Percentiles rank a stretch among this genome's conserved stretches.
Evolutionary conservation across 2,113 vertebrate genomes (phyloP).

Genomic region (Oreochromis niloticus): DNA sequence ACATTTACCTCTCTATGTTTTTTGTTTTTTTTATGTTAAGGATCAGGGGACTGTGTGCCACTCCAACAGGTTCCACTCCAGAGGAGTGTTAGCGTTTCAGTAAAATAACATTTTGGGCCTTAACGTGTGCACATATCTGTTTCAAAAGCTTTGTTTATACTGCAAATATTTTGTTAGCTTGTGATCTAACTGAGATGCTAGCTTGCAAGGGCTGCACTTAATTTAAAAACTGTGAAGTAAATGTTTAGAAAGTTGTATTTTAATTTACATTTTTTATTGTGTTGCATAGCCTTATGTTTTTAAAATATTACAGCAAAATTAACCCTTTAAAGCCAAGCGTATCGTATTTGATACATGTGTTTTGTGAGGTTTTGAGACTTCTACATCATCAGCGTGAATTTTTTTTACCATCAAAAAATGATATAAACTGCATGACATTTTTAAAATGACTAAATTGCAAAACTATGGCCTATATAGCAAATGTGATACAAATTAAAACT

Average conservation of each 20-base stretch:
- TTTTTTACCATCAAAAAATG: neutral
- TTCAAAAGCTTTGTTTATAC: neutral
- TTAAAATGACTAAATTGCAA: neutral
- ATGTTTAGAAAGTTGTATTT: neutral
- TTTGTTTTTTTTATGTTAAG: neutral
- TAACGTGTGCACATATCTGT: fast-evolving
- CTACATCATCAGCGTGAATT: neutral
- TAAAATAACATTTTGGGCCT: neutral
- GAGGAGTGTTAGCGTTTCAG: neutral
- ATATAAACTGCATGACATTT: neutral
- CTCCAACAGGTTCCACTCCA: fast-evolving
- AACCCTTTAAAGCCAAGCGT: neutral
- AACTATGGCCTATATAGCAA: neutral
- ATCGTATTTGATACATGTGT: neutral
- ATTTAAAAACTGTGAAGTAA: neutral
- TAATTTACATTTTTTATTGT: neutral
- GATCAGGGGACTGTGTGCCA: neutral
- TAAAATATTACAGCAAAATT: neutral
- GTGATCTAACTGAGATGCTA: neutral
- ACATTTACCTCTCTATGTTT: neutral
- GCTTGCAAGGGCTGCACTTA: neutral
- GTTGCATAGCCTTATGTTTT: neutral
- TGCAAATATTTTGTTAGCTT: neutral
- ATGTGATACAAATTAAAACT: neutral
- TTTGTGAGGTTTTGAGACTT: neutral